These are phyloP conservation scores for Nyctibius bracteatus DNA, from an alignment of 2,113 vertebrate species.

Conservation along the genomic window DNA sequence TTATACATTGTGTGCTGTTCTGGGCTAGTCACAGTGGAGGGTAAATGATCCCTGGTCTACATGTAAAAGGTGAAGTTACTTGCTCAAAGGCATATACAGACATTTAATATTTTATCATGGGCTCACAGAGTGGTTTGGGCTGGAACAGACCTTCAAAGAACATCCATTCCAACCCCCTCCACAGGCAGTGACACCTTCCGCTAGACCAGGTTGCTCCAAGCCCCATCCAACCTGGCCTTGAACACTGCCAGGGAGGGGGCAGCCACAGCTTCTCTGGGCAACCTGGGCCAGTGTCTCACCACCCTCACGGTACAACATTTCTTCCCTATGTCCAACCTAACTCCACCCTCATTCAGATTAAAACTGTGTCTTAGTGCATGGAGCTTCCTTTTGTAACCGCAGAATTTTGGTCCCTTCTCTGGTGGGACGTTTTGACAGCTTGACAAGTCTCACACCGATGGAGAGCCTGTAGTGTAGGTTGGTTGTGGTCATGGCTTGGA, in stretches of 20 bases:
- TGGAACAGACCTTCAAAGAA: not conserved
- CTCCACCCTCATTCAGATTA: not conserved
- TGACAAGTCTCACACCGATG: not conserved
- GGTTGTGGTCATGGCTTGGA: not conserved
- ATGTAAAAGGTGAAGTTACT: not conserved
- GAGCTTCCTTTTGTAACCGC: not conserved
- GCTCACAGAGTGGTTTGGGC: not conserved
- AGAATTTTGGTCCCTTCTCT: not conserved
- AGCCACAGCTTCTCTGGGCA: not conserved
- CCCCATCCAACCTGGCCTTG: not conserved
- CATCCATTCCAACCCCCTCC: not conserved
- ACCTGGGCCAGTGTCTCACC: not conserved
- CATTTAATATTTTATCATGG: not conserved
- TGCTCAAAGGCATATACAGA: not conserved
- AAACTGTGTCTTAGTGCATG: not conserved
- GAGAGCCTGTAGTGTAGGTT: fast-evolving
- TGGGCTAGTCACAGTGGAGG: not conserved
- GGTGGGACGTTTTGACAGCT: not conserved
- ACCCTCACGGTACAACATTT: not conserved
- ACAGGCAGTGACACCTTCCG: not conserved
- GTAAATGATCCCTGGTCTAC: not conserved
- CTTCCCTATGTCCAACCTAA: not conserved
- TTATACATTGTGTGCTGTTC: not conserved
- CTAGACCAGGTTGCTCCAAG: not conserved
- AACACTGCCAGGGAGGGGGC: not conserved